These are phyloP conservation scores for Meloidogyne exigua DNA, from an alignment of 1,140 invertebrate genomes.

Conservation along the genomic window DNA sequence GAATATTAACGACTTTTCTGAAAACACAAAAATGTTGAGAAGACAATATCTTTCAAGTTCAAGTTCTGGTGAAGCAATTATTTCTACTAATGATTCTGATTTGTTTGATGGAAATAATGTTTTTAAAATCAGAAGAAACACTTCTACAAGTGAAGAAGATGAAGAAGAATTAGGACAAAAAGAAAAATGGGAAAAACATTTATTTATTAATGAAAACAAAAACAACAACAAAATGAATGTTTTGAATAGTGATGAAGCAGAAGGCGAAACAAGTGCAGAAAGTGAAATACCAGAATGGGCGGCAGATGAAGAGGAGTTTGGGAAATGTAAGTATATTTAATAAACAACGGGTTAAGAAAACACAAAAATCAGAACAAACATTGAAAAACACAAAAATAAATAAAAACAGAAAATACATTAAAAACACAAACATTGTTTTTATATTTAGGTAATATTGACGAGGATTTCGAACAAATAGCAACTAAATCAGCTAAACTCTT, in stretches of 20 bases:
- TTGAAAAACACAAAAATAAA: slow-evolving; percentile 7
- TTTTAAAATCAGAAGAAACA: not conserved
- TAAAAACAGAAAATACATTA: not conserved
- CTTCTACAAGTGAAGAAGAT: slow-evolving; percentile 14
- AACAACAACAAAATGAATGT: not conserved
- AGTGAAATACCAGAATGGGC: slow-evolving; percentile 31
- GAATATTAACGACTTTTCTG: not conserved
- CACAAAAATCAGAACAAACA: not conserved
- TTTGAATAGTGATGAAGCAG: not conserved
- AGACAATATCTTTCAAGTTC: slow-evolving; percentile 6
- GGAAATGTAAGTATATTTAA: not conserved
- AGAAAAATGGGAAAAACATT: not conserved
- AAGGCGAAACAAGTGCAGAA: slow-evolving; percentile 1
- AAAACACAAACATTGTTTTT: not conserved
- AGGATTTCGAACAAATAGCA: slow-evolving; percentile 38
- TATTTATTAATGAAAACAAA: not conserved
- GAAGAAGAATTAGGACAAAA: not conserved
- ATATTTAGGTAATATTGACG: slow-evolving; percentile 39
- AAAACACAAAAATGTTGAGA: not conserved
- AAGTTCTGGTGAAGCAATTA: not conserved
- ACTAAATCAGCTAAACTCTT: slow-evolving; percentile 41
- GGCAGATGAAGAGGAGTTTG: slow-evolving; percentile 10
- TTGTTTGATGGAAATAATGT: not conserved
- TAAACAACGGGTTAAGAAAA: not conserved
- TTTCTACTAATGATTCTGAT: not conserved